Percentiles rank a stretch among this genome's conserved stretches.
These are phyloP conservation scores for Melolontha melolontha DNA, from an alignment of 2,888 invertebrate genomes.

Conservation along the genomic window DNA sequence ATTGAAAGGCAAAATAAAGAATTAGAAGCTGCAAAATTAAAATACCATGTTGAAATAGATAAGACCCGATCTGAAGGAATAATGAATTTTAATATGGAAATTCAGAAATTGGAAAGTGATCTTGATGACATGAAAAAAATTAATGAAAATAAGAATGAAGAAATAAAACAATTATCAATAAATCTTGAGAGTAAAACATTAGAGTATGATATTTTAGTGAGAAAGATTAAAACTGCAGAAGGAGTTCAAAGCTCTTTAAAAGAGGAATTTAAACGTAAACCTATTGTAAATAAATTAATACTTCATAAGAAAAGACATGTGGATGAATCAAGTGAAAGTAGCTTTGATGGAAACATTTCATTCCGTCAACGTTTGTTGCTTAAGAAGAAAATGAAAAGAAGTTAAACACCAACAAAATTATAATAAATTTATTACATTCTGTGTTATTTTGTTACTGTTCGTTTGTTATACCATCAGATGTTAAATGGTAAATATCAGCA, in stretches of 20 bases:
- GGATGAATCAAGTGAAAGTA: conserved; percentile 38
- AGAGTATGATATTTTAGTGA: conserved; percentile 33
- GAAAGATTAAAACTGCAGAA: conserved; percentile 30
- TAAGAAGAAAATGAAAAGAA: conserved; percentile 17
- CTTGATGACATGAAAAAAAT: neutral
- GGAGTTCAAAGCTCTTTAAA: conserved; percentile 12
- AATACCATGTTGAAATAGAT: neutral
- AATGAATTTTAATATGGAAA: conserved; percentile 5
- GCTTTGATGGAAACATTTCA: conserved; percentile 22
- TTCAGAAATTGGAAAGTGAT: conserved; percentile 13
- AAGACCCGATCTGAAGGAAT: neutral
- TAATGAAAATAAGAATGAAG: conserved; percentile 3
- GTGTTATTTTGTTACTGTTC: neutral
- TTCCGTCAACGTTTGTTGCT: conserved; percentile 13
- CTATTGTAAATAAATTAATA: neutral
- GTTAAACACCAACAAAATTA: neutral
- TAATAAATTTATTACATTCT: neutral
- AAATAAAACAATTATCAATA: conserved; percentile 2
- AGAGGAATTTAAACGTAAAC: conserved; percentile 22
- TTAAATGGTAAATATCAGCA: neutral
- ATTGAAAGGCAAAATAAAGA: neutral
- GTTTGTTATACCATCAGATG: neutral
- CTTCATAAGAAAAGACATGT: conserved; percentile 8
- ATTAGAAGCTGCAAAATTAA: neutral
- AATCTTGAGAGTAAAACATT: conserved; percentile 10